Percentiles rank a stretch among this genome's conserved stretches.
Evolutionary conservation across 2,797 vertebrate genomes (phyloP).

Genomic region (Gallirallus australis): DNA sequence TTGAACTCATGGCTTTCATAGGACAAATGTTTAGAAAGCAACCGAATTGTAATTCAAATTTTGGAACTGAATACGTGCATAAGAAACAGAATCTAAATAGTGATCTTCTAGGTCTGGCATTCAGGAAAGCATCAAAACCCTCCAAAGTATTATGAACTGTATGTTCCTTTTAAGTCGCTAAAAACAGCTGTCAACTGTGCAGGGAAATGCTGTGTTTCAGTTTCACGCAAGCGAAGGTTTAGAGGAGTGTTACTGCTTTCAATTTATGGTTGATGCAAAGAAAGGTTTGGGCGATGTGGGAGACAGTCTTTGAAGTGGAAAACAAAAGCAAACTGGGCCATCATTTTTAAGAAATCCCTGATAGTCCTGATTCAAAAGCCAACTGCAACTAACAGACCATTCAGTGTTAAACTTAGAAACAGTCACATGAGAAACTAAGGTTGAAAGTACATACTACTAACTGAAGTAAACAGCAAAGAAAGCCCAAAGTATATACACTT

Average conservation of each 20-base stretch:
- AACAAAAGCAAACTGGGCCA: background rate
- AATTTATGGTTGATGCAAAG: background rate
- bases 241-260: background rate
- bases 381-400: background rate
- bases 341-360: background rate
- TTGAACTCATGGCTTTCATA: background rate
- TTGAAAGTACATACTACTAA: background rate
- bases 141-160: accelerated
- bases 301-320: background rate
- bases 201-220: background rate
- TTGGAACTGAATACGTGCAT: background rate
- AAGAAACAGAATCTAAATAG: background rate
- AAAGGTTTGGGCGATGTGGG: background rate
- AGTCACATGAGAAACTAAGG: background rate
- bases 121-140: background rate
- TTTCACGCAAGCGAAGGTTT: background rate
- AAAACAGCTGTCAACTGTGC: background rate
- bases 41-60: background rate
- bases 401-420: background rate
- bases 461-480: background rate
- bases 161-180: background rate
- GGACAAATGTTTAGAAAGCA: background rate
- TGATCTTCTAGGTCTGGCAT: background rate
- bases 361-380: background rate
- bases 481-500: background rate